Conservation (phyloP, 2,113 vertebrate genomes). For the Grallaria varia region DNA sequence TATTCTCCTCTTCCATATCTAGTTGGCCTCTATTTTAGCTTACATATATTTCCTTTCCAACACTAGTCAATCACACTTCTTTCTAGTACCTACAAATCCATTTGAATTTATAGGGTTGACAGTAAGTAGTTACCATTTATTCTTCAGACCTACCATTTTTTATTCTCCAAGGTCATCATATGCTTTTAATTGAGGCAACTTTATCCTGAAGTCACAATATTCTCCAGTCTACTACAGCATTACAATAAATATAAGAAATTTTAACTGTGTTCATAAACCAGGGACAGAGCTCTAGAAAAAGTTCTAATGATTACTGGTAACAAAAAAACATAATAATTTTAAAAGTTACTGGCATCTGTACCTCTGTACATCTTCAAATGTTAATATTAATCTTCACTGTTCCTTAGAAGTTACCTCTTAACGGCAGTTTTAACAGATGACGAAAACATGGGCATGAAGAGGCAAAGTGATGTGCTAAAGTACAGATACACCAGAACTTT, state of each 20-base stretch:
- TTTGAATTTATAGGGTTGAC: background rate
- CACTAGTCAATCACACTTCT: background rate
- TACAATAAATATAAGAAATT: background rate
- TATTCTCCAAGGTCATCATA: background rate
- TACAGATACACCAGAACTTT: background rate
- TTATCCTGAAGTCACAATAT: background rate
- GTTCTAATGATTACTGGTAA: background rate
- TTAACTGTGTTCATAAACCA: background rate
- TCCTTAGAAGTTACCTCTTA: background rate
- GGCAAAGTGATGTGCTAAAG: background rate
- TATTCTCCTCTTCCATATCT: background rate
- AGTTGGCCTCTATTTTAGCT: background rate
- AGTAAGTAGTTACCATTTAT: background rate
- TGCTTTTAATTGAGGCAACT: background rate
- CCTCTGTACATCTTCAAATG: background rate
- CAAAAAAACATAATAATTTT: accelerated
- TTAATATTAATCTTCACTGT: background rate
- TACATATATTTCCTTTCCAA: background rate
- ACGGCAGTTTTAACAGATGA: background rate
- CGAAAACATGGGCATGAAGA: background rate
- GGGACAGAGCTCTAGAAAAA: background rate
- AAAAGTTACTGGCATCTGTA: background rate
- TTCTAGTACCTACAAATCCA: background rate
- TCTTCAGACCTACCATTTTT: background rate
- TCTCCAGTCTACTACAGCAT: background rate